These are phyloP conservation scores for Orchestia grillus DNA, from an alignment of 1,140 invertebrate species.

Conservation along the genomic window DNA sequence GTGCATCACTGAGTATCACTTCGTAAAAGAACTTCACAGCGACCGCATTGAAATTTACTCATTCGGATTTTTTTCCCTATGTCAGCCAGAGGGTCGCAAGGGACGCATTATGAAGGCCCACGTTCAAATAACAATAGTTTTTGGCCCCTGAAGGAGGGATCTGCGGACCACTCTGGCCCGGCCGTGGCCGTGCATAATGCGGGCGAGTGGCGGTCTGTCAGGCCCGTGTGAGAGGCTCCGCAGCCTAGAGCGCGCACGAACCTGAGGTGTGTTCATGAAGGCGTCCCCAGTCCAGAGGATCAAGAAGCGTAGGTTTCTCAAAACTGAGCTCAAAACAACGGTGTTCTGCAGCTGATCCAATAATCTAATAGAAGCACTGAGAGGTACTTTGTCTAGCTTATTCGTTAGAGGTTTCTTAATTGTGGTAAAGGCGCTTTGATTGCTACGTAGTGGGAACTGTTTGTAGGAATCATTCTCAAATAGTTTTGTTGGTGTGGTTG, in stretches of 20 bases:
- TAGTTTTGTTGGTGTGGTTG: too few relatives aligned
- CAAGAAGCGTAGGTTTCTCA: background rate
- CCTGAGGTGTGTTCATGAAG: background rate
- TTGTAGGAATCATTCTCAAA: too few relatives aligned
- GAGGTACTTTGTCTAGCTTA: background rate
- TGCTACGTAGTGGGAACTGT: too few relatives aligned
- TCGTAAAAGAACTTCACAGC: background rate
- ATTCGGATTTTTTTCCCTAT: background rate
- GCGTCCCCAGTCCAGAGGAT: background rate
- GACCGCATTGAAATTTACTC: background rate
- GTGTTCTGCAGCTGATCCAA: background rate
- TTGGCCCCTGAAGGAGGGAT: background rate
- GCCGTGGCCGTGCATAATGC: constrained; percentile 13
- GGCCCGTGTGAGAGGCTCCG: too few relatives aligned
- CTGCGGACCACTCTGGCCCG: background rate
- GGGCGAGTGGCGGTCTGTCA: background rate
- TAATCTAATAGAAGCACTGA: background rate
- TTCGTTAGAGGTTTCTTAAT: background rate
- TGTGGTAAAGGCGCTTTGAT: background rate
- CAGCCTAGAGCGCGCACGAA: background rate
- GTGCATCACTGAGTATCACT: background rate
- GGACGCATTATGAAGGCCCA: background rate
- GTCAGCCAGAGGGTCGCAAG: background rate
- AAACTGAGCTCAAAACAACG: background rate
- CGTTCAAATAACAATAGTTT: constrained; percentile 30